Evolutionary conservation across 2,113 vertebrate species (phyloP).

Genomic region (Pao palembangensis): DNA sequence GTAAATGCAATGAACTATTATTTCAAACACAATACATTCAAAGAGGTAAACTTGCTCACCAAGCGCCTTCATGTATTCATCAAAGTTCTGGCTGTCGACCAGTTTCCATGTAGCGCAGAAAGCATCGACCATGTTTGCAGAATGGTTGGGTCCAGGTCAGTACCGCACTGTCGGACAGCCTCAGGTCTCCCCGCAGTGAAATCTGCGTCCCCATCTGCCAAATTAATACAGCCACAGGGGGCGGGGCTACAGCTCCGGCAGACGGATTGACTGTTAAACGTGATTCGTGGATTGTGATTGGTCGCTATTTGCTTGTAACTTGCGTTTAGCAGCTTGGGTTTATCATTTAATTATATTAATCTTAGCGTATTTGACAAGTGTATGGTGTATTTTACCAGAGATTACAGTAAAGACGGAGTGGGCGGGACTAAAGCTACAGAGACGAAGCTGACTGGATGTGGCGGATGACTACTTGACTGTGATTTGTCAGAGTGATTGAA

Average conservation of each 20-base stretch:
- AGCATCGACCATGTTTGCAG: slow-evolving; percentile 85
- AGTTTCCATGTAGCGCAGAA: slow-evolving; percentile 96
- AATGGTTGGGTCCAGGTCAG: slow-evolving; percentile 4
- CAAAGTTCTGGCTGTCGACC: slow-evolving; percentile 93
- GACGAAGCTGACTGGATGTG: background rate
- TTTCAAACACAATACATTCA: background rate
- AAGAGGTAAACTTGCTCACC: slow-evolving; percentile 64
- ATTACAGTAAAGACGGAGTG: background rate
- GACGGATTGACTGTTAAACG: slow-evolving; percentile 53
- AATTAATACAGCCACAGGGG: slow-evolving; percentile 48
- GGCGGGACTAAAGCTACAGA: background rate
- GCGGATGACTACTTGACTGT: background rate
- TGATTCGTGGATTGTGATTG: slow-evolving; percentile 1
- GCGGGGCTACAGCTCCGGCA: slow-evolving; percentile 3
- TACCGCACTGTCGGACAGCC: background rate
- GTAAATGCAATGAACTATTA: background rate
- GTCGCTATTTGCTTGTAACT: background rate
- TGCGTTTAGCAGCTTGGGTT: too few relatives aligned
- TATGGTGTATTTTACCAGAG: too few relatives aligned
- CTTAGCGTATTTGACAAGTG: too few relatives aligned
- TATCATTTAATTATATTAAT: too few relatives aligned
- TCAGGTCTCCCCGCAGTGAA: background rate
- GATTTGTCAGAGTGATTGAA: slow-evolving; percentile 42
- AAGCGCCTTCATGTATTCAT: slow-evolving; percentile 94
- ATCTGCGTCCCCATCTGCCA: slow-evolving; percentile 4